phyloP scores from a whole-genome alignment of 2,113 vertebrate species.

The Ammodramus savannarum region DNA sequence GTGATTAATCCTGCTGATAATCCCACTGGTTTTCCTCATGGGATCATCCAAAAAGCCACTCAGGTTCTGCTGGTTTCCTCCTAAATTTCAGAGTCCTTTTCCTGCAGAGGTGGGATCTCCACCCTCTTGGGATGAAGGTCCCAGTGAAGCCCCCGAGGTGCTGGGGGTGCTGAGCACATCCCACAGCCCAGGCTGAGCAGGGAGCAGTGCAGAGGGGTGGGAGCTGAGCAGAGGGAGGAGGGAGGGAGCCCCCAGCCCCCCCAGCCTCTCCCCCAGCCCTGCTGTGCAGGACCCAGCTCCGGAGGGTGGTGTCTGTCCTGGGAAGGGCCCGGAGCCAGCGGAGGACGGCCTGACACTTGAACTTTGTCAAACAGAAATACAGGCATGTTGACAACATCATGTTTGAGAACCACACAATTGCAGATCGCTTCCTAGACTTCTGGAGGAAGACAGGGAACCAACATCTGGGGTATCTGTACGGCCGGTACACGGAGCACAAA shows the following conservation, averaged over 20 bases:
- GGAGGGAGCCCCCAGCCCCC: neutral
- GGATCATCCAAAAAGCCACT: neutral
- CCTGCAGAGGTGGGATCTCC: neutral
- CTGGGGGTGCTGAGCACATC: neutral
- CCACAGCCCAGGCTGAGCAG: neutral
- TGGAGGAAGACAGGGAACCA: slow-evolving; percentile 98
- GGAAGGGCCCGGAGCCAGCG: neutral
- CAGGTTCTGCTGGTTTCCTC: neutral
- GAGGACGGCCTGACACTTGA: slow-evolving; percentile 31
- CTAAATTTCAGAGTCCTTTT: neutral
- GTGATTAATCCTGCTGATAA: neutral
- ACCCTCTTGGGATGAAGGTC: neutral
- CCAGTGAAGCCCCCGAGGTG: neutral
- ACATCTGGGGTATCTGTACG: slow-evolving; percentile 91
- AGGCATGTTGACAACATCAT: slow-evolving; percentile 99
- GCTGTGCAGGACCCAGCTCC: neutral
- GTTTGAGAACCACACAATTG: slow-evolving; percentile 99
- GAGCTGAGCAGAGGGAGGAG: neutral
- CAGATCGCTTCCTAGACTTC: slow-evolving; percentile 97
- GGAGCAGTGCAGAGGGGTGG: neutral
- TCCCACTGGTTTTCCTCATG: neutral
- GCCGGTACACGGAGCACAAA: slow-evolving; percentile 94
- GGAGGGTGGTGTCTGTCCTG: neutral
- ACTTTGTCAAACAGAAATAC: slow-evolving; percentile 85
- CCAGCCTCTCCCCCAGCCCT: neutral